Base-by-base conservation (phyloP, 2,888 invertebrate genomes). In the Meteorus colon region DNA sequence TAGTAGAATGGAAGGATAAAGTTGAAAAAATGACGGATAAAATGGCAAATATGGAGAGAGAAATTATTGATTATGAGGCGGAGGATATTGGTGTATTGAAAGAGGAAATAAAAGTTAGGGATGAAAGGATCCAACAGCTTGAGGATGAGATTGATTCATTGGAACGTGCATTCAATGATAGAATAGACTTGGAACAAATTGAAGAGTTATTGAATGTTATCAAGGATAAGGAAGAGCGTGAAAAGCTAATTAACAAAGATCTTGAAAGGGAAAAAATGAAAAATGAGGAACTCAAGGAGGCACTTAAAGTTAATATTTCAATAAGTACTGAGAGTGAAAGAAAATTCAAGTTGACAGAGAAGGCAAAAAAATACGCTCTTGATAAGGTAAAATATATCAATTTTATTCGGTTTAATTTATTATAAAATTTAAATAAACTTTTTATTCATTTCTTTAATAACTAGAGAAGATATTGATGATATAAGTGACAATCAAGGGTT, bases 201-300 rank as follows among this genome's bases (percentile, higher is more conserved):
- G 84, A 88, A 34, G 86, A 87, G 8, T 78, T 88, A 8, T 82
- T 87, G 34, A 83, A 82, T 37, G 81, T 86, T 4, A 79, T 87
- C 4, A 86, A 85, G 41, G 81, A 82, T 5, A 88, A 86, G 73
- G 89, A 90, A 76, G 86, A 89, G 6, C 91, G 93, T 81, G 94
- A 94, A 82, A 91, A 91, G 81, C 86, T 92, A 75, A 91, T 93
- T 83, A 92, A 89, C 76, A 82, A 86, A 48, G 85, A 89, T 41
- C 81, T 87, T n/a, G 73, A 79, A 0, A 79, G 80, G 4, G 90
- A 90, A 76, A 86, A 86, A 34, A 91, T 91, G 78, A 91, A 94
- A 78, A 94, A 95, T 84, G 92, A 95, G 82, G 95, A 95, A 86
- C 89, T 96, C 77, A 94, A 96, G 87, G 95, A 95, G 82, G 97